Base-by-base conservation (phyloP, 2,113 vertebrate species). In the Gnathonemus echidnorhynchus region DNA sequence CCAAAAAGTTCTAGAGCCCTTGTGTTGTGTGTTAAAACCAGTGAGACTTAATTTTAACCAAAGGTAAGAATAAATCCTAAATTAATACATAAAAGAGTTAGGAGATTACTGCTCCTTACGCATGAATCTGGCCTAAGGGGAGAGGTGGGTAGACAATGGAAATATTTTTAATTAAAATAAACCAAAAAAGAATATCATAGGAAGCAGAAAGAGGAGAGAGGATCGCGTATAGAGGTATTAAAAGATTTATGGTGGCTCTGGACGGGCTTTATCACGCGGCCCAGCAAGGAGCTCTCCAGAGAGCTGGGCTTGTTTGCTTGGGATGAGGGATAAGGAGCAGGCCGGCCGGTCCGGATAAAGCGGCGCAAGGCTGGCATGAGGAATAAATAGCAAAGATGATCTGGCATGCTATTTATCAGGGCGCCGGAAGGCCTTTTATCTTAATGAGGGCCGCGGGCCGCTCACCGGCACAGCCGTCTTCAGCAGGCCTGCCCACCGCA, bases 381-480 rank as follows among this genome's bases (percentile, higher is more conserved):
- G 93, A 91, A 92, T 89, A 92, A 91, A 89, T 90, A 90, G 88
- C 80, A 86, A 70, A 89, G 92, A 92, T 91, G 90, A 90, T 91
- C 89, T 88, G 70, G 86, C 91, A 87, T 77, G 77, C 1, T 90
- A 87, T 90, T 90, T 90, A 90, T 90, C 90, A 13, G 83, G 53
- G 89, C 74, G 42, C 74, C 39, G 66, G 84, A 48, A 90, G 74
- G 62, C 90, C 87, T 85, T 93, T 91, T 89, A 92, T 93, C 90
- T 87, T 92, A 91, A 93, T 90, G 92, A 93, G 91, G 90, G 91
- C 92, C 90, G 89, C 27, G 11, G 62, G 62, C 77, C 91, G 92
- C 93, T 93, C 91, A 90, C 90, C 91, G 91, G 90, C 90, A n/a
- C 70, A 35, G 0, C 77, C 80, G 27, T n/a, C 10, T 21, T 11